A percentile compares a stretch with the other conserved stretches of the same genome.
Evolutionary conservation across 2,888 invertebrate genomes (phyloP).

Genomic region (Platynereis dumerilii): DNA sequence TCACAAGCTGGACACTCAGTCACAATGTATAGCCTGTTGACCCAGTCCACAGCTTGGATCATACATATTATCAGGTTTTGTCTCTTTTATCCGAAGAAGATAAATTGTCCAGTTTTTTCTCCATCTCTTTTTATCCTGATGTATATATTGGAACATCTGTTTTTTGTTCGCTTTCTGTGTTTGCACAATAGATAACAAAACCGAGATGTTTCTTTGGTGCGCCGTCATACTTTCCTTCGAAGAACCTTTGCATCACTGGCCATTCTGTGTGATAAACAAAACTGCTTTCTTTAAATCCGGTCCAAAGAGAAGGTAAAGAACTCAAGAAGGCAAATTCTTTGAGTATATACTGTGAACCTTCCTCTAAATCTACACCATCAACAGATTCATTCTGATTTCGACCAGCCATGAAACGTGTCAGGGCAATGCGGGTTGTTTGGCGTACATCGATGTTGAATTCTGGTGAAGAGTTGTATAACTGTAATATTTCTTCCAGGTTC

Average conservation of each 20-base stretch:
- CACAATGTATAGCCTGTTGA: no score
- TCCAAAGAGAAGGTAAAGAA: not conserved
- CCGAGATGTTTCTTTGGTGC: not conserved
- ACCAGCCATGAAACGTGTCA: not conserved
- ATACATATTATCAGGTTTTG: no score
- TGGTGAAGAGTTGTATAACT: not conserved
- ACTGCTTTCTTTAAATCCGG: not conserved
- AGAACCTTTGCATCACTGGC: conserved; percentile 5
- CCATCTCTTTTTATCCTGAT: no score
- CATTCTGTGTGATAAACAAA: conserved; percentile 10
- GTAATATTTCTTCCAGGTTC: not conserved
- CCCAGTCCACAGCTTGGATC: no score
- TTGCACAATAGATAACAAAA: no score
- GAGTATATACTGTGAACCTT: conserved; percentile 1
- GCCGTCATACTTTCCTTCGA: conserved; percentile 8
- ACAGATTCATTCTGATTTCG: not conserved
- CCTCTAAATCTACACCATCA: not conserved
- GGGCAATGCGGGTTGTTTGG: not conserved
- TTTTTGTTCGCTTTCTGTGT: no score
- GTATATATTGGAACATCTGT: no score
- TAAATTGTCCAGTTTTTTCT: no score
- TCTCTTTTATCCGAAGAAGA: no score
- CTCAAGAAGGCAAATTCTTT: conserved; percentile 12
- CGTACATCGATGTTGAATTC: conserved; percentile 2
- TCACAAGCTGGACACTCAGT: no score